Evolutionary conservation across 2,797 vertebrate species (phyloP).

Genomic region (Dallia pectoralis): DNA sequence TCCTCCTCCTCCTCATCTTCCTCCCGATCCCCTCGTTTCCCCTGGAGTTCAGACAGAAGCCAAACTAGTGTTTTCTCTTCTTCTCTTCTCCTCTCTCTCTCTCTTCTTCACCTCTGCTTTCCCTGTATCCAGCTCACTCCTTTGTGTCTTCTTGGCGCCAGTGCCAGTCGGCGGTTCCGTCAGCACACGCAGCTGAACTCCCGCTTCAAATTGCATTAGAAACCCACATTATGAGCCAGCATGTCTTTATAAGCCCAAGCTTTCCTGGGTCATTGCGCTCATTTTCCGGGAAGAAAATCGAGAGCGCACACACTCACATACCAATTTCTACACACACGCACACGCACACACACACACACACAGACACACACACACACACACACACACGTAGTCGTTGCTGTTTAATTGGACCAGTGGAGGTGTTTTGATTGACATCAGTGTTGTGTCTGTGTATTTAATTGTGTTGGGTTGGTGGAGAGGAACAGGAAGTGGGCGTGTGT

Average conservation of each 20-base stretch:
- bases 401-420: slow-evolving; percentile 41
- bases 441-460: slow-evolving; percentile 69
- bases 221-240: slow-evolving; percentile 18
- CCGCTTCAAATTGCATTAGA: slow-evolving; percentile 33
- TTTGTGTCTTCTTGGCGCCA: slow-evolving; percentile 23
- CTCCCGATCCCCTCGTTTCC: too few relatives aligned
- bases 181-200: slow-evolving; percentile 27
- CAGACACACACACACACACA: slow-evolving; percentile 21
- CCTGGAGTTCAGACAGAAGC: slow-evolving; percentile 42
- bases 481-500: slow-evolving; percentile 62
- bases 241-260: slow-evolving; percentile 36
- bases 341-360: slow-evolving; percentile 10
- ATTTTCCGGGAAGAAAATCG: neutral
- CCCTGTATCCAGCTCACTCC: slow-evolving; percentile 18
- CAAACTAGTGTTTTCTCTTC: slow-evolving; percentile 18
- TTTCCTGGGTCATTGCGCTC: neutral
- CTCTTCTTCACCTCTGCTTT: slow-evolving; percentile 26
- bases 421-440: slow-evolving; percentile 67
- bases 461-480: slow-evolving; percentile 70
- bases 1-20: slow-evolving; percentile 29
- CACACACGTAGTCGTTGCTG: neutral
- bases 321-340: slow-evolving; percentile 34
- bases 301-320: slow-evolving; percentile 26
- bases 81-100: slow-evolving; percentile 23
- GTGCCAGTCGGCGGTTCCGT: neutral